Percentiles rank a stretch among this genome's conserved stretches.
These are phyloP conservation scores for Anguilla anguilla DNA, from an alignment of 2,797 vertebrate genomes.

Conservation along the genomic window DNA sequence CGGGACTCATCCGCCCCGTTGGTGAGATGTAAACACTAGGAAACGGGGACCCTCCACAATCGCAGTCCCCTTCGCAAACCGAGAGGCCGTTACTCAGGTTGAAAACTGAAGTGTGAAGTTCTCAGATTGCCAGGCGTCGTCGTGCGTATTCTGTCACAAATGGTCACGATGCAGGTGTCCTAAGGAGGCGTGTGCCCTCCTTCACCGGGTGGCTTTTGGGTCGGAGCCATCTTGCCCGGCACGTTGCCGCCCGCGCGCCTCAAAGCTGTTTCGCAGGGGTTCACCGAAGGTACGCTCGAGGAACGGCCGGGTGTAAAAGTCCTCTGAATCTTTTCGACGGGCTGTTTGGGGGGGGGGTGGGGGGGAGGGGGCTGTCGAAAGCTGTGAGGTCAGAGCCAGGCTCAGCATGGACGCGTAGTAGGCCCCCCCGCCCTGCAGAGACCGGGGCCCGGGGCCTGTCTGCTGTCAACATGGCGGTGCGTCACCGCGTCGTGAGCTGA, in stretches of 20 bases:
- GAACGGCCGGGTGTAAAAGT: not conserved
- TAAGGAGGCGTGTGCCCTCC: not conserved
- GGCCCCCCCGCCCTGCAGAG: not conserved
- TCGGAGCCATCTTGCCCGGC: not conserved
- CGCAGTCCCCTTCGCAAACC: not conserved
- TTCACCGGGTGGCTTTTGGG: not conserved
- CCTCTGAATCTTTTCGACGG: not conserved
- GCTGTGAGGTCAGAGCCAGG: not conserved
- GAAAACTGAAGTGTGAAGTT: not conserved
- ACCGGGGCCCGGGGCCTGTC: constrained; percentile 30
- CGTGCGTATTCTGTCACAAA: not conserved
- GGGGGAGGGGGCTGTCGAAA: no score
- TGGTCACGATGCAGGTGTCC: not conserved
- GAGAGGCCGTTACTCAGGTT: constrained; percentile 11
- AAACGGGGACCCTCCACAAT: not conserved
- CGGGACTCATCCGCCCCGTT: not conserved
- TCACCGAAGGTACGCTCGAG: not conserved
- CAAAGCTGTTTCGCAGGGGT: not conserved
- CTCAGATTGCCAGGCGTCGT: not conserved
- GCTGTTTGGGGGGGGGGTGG: no score
- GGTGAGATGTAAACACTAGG: constrained; percentile 28
- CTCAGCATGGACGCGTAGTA: not conserved
- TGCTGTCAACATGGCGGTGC: constrained; percentile 54
- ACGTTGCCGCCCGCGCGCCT: not conserved
- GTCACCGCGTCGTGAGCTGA: constrained; percentile 41